Evolutionary conservation across 2,797 vertebrate genomes (phyloP), one percentile per base, ranked within the genome.

Genomic region (Gymnodraco acuticeps): DNA sequence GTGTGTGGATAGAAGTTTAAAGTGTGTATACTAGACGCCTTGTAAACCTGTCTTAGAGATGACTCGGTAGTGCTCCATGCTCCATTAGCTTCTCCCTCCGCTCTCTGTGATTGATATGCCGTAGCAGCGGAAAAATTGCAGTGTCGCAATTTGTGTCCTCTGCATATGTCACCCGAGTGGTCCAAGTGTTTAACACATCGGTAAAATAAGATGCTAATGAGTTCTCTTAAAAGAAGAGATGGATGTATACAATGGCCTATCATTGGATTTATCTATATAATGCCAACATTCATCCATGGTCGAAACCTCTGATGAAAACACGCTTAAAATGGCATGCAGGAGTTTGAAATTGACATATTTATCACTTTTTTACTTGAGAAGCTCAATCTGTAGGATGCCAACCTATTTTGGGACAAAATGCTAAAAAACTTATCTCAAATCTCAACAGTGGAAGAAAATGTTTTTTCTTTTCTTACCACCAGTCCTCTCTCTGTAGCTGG

Each of bases 61-160:
- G 84, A 81, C 50, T 62, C 16, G 79, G 73, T 70, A 81, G 77
- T 64, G 70, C 68, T 84, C 27, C 64, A 71, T 60, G 66, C 78
- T 87, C 76, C 81, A 76, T 87, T 84, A 83, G 78, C 58, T 54
- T 56, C 71, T 71, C 77, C 70, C 64, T 62, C 67, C 53, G 68
- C 73, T 61, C 31, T 15, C 63, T n/a, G 70, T 89, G 87, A 92
- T 90, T 88, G 84, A 90, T 86, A 76, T 38, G 16, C 27, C 47
- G 13, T 56, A 23, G 19, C 53, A 81, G 69, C 1, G 59, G 90
- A 92, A 88, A 83, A 71, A 87, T 80, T 82, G 75, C 77, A 53
- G 56, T 62, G 73, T 83, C 20, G 51, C 78, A 88, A 61, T 82
- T 75, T 88, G 67, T 77, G 75, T 85, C 64, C 76, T 73, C 62